Evolutionary conservation across 2,797 vertebrate genomes (phyloP).

Genomic region (Halcyon badia): DNA sequence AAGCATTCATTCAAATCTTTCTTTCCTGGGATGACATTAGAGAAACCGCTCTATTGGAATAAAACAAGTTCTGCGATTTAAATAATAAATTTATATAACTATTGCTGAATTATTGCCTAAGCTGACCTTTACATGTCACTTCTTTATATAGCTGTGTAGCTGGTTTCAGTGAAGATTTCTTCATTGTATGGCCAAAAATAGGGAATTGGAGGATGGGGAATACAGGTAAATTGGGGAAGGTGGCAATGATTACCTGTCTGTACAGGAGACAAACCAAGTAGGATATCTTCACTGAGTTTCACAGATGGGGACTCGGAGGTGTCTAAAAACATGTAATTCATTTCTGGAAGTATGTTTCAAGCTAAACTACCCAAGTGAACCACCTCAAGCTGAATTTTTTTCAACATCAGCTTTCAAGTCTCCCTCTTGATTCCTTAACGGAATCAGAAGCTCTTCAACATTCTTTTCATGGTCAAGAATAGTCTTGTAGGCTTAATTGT

Average conservation of each 20-base stretch:
- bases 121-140: not conserved
- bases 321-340: not conserved
- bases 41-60: not conserved
- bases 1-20: not conserved
- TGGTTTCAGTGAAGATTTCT: not conserved
- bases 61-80: not conserved
- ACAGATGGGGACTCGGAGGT: rapidly evolving
- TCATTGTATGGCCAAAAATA: not conserved
- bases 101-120: not conserved
- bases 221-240: not conserved
- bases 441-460: not conserved
- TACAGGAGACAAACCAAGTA: not conserved
- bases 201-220: not conserved
- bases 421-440: not conserved
- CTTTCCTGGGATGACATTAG: not conserved
- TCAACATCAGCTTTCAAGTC: not conserved
- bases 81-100: not conserved
- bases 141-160: not conserved
- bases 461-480: not conserved
- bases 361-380: not conserved
- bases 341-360: not conserved
- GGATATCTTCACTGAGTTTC: not conserved
- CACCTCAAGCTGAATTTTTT: not conserved
- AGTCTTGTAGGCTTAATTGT: not conserved
- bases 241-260: not conserved